Evolutionary conservation across 2,797 vertebrate genomes (phyloP), one percentile per base, ranked within the genome.

Genomic region (Babyrousa celebensis): DNA sequence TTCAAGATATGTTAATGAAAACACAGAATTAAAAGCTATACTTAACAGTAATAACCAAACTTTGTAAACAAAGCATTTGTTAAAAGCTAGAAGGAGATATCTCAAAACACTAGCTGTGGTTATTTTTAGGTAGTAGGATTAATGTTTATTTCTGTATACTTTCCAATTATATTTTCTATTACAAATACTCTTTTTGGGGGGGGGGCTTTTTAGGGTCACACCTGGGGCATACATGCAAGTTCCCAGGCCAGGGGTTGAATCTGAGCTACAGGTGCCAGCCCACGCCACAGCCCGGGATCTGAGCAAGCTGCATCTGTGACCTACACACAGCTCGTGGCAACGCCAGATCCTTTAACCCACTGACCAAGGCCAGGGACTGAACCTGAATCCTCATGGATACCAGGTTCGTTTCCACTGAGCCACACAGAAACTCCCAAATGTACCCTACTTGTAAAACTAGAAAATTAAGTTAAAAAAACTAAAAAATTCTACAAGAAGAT

Each of bases 41-140:
- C 29, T 62, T 79, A 78, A 78, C 0, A 78, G 67, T 85, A 89
- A 89, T 84, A 87, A 48, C 9, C 48, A 71, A 82, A 48, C 75
- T 48, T 65, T 25, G 4, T 85, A 88, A 89, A 82, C 58, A 58
- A 94, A 74, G 36, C 67, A 75, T 62, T 68, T 23, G 20, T 58
- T 84, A 94, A 95, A 87, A 58, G 63, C 54, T 32, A 82, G 10
- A 62, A 88, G 25, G 52, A 43, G 25, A 54, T 23, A 40, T 70
- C 29, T 27, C 62, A 85, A 94, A 88, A 86, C 25, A 36, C 58
- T 85, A 95, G 23, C 9, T 54, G 3, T 74, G 48, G 32, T 43
- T 96, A 91, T 65, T 84, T 95, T 97, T 29, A 82, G 11, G 43
- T 54, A 75, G 32, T 43, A 78, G 36, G 54, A 85, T 70, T 86